Percentiles rank a stretch among this genome's conserved stretches.
Conservation (phyloP, 2,797 vertebrate genomes). For the Crenuchus spilurus region DNA sequence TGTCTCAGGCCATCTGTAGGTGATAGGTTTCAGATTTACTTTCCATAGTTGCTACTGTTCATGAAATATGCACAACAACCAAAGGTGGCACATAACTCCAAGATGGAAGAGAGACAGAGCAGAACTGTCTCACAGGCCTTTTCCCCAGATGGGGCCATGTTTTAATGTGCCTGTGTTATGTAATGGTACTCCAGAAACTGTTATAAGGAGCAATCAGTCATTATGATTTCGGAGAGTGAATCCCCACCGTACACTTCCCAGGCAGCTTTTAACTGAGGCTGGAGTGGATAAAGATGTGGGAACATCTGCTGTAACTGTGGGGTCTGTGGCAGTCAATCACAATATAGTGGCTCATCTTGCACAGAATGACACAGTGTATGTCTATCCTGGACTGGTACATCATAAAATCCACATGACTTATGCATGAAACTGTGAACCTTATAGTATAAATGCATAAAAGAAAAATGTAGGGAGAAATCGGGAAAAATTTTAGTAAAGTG, state of each 20-base stretch:
- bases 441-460: too few species aligned
- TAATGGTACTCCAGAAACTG: constrained; percentile 21
- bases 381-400: background rate
- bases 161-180: constrained; percentile 2
- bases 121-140: background rate
- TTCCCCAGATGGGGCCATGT: background rate
- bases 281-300: constrained; percentile 24
- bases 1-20: background rate
- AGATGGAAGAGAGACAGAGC: background rate
- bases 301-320: constrained; percentile 32
- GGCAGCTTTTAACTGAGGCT: constrained; percentile 20
- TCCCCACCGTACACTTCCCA: constrained; percentile 8
- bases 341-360: constrained; percentile 9
- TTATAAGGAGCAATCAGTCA: constrained; percentile 33
- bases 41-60: background rate
- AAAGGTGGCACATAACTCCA: background rate
- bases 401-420: background rate
- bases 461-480: too few species aligned
- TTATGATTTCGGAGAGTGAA: constrained; percentile 25
- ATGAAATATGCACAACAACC: background rate
- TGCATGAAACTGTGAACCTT: background rate
- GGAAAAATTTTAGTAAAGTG: too few species aligned
- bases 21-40: background rate
- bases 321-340: background rate
- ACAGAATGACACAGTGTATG: background rate